Evolutionary conservation across 2,113 vertebrate species (phyloP).

Genomic region (Gopherus flavomarginatus): DNA sequence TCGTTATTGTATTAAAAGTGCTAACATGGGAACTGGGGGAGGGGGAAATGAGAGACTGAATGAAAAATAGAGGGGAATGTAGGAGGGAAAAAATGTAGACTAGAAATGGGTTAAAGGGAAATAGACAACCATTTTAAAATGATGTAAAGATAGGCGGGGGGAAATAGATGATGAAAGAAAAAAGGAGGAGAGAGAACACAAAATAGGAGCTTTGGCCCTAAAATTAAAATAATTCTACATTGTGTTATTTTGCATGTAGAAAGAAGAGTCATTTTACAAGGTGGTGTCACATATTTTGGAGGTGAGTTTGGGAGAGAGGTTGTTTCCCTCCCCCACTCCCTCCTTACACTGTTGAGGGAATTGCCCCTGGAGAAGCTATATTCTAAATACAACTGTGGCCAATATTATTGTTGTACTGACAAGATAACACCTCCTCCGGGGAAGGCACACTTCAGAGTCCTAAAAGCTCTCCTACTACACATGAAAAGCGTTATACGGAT

Average conservation of each 20-base stretch:
- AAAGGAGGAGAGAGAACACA: background rate
- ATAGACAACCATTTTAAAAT: conserved; percentile 35
- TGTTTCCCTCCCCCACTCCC: background rate
- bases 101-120: conserved; percentile 50
- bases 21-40: background rate
- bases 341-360: background rate
- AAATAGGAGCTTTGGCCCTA: background rate
- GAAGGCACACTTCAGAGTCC: no score
- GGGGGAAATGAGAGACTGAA: conserved; percentile 51
- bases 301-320: background rate
- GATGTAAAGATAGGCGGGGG: background rate
- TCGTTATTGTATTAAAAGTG: background rate
- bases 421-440: background rate
- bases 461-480: no score
- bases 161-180: background rate
- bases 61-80: conserved; percentile 46
- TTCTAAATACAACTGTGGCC: background rate
- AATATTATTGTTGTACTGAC: background rate
- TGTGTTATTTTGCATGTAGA: background rate
- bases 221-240: conserved; percentile 25
- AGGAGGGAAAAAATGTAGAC: background rate
- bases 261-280: background rate
- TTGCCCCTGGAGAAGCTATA: background rate
- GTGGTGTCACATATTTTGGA: background rate
- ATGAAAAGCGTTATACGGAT: background rate